Evolutionary conservation across 2,797 vertebrate species (phyloP), one percentile per base, ranked within the genome.

Genomic region (Galago senegalensis): DNA sequence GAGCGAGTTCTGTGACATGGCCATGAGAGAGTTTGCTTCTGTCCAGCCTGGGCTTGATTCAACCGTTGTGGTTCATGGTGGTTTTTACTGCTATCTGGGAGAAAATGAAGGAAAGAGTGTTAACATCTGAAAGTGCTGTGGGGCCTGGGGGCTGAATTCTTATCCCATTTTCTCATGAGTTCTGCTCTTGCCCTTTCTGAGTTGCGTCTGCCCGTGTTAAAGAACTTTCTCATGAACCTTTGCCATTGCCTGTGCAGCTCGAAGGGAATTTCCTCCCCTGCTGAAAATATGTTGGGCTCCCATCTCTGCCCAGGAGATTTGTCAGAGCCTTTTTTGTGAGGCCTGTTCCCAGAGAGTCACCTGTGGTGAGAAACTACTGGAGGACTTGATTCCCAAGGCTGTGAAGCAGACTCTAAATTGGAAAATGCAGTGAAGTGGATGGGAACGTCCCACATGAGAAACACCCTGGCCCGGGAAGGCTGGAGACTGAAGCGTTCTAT

Each of bases 211-310:
- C 65, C 58, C 0, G 0, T 56, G 90, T 67, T 34, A 82, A 73
- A 90, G 73, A 60, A 93, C 87, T 97, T 97, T 97, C 96, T 94
- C 97, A 95, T 10, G 91, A 86, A 94, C 27, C 56, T 96, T 95
- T 80, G 82, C 84, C 69, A 85, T 58, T 2, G 60, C 49, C 72
- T 82, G 3, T 58, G 49, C 3, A 65, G 75, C 70, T 88, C 53
- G 58, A 46, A 89, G 77, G 82, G 81, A 91, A 91, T 92, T 96
- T 93, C 69, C 89, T 79, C 46, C 84, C 43, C 60, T 63, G 31
- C 46, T 92, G 82, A 72, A 96, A 97, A 94, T 76, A 82, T 60
- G 13, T 84, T 77, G 76, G 60, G 31, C 46, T 40, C 37, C 29
- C 40, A 10, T 86, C 88, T 77, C 70, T 81, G 75, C 63, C 89